Base-by-base conservation (phyloP, 1,140 invertebrate species). In the Campoletis sonorensis region DNA sequence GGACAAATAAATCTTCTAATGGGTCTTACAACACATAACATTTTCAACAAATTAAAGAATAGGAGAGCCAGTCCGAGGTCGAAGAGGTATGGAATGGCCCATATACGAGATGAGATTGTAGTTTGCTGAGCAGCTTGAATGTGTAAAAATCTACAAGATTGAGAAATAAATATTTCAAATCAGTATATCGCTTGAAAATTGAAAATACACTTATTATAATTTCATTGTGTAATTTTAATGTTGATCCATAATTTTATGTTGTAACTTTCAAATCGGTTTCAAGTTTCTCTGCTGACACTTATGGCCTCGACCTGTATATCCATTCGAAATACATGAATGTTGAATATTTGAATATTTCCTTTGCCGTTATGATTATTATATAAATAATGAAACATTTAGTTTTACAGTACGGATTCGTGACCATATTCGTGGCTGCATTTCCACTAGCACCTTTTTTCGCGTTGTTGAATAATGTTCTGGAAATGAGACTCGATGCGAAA, bases 381-480 rank as follows among this genome's bases (percentile, higher is more conserved):
- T 45, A 73, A 81, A 45, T 40, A 13, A 30, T 5, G 21, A 61
- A 18, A 79, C 51, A 91, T 91, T 15, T 86, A 96, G 96, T 97
- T n/a, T 91, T 98, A 23, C 97, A 98, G 88, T 98, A 97, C 92
- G 97, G 97, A 10, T 98, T 98, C 92, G 96, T 98, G 26, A 98
- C 97, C 5, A 95, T 98, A 73, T 98, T 98, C 88, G 97, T 98
- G 37, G 95, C 96, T 23, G 97, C 97, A 8, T 98, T 98, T 93
- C 97, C 97, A 0, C 90, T 98, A 73, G 97, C 97, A 0, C 97
- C 97, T 3, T 94, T 98, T 79, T 98, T 98, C 92, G 96, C 97
- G 4, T 91, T 98, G 21, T 89, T 97, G 3, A 98, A 98, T 89
- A 98, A 98, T 87, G 93, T 97, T 81, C 93, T 98, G 70, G 97